Evolutionary conservation across 1,140 invertebrate species (phyloP), one percentile per base, ranked within the genome.

Genomic region (Calephelis nemesis): DNA sequence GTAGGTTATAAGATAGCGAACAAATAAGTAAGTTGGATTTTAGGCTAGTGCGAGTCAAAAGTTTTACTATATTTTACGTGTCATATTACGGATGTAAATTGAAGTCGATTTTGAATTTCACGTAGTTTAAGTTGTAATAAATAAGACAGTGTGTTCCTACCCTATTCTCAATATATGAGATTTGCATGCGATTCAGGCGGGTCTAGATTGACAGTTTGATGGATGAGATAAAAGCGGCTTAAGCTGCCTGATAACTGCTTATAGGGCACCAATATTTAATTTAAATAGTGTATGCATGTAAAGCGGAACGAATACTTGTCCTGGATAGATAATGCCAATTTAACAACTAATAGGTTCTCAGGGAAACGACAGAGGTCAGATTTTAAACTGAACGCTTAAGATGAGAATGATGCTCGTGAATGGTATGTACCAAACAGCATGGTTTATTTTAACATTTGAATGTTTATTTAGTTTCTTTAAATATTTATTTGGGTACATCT

Each of bases 161-260:
- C 15, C 15, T 47, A 63, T 5, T 47, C 47, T 12, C 45, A 47
- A 63, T 47, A 19, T 48, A 47, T 47, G 45, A 47, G 62, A 63
- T 48, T 47, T 63, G 62, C 45, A 47, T 63, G 19, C 40, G n/a
- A 40, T 63, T 30, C 62, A 48, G 45, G 40, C 62, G 8, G 8
- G 62, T n/a, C 15, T 48, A 30, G 62, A 63, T 63, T 63, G 62
- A 63, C 62, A 63, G 62, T 48, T 63, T 63, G 62, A 63, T 63
- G 47, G 62, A 63, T 63, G 62, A 48, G 62, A 63, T 63, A 63
- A 63, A 30, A 19, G 54, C 19, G 30, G 11, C 54, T 58, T 58
- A 58, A 58, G 54, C 54, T 30, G 3, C 30, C 30, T 58, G 62
- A 19, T 48, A 48, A 19, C 62, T 42, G 62, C 47, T 63, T 48